Base-by-base conservation (phyloP, 2,797 vertebrate genomes). In the Poecilia gillii region DNA sequence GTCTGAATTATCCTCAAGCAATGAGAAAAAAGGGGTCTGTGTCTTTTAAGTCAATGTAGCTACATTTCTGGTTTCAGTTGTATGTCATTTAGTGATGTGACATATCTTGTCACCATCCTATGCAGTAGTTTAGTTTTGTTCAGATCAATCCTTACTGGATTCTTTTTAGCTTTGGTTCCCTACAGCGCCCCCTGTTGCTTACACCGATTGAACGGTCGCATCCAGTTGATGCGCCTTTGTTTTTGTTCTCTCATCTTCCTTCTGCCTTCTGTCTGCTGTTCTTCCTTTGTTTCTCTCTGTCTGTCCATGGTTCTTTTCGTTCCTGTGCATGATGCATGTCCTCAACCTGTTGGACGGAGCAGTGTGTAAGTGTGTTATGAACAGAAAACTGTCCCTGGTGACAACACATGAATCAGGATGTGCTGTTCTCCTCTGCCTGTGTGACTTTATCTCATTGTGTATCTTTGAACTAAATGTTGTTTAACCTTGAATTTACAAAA, bases 301-400 rank as follows among this genome's bases (percentile, higher is more conserved):
- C 87, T 85, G 85, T 83, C 72, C 51, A 66, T 81, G 39, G 80
- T 83, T 80, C 64, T 88, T 76, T 89, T n/a, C 81, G 77, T 81
- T 86, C 36, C 84, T 85, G 86, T 36, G 89, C 93, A 91, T 87
- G 95, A 77, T 94, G 94, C 95, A 96, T 95, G 91, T 94, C 88
- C 89, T 92, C 94, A 93, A 94, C 95, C 93, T 96, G 95, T 87
- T 76, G 83, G 88, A 88, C 20, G 93, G 89, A 93, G 86, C 95
- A 97, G 97, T 97, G 95, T 97, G 96, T 98, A 98, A 97, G 97
- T 98, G 90, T n/a, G 59, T 23, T 59, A 72, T 77, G 41, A 76
- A 45, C 31, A 28, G 62, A 62, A 45, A 81, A 39, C 39, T 13
- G 41, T 70, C 72, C 45, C 55, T 62, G 45, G 64, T 87, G 53